Conservation (phyloP, 2,113 vertebrate species). For the Sphyrna mokarran region DNA sequence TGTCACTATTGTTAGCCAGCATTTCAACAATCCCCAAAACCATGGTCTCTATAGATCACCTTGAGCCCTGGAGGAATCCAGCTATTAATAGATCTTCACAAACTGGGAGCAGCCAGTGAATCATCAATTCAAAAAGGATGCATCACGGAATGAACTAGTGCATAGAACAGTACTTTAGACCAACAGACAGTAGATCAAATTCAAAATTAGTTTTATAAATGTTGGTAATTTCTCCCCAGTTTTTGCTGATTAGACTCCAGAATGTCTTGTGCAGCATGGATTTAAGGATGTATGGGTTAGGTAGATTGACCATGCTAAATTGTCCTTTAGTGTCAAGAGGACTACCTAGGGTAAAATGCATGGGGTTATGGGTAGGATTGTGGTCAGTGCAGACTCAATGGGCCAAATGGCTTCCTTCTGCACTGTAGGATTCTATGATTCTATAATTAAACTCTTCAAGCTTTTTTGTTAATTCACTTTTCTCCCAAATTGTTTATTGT, state of each 20-base stretch:
- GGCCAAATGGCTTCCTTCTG: no score
- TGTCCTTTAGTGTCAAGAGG: no score
- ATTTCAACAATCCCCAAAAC: neutral
- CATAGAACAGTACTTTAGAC: neutral
- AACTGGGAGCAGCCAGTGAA: neutral
- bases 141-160: neutral
- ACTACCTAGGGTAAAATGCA: no score
- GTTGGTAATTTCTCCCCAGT: neutral
- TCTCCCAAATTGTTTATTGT: neutral
- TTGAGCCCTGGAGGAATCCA: neutral
- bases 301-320: no score
- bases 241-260: slow-evolving; percentile 24
- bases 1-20: neutral
- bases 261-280: no score
- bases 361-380: no score
- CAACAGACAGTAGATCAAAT: neutral
- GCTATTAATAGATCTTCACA: neutral
- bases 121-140: neutral
- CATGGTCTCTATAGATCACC: neutral
- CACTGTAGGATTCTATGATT: no score
- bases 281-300: no score
- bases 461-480: neutral
- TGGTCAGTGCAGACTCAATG: no score
- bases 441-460: neutral
- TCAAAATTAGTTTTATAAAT: neutral